Base-by-base conservation (phyloP, 1,140 invertebrate genomes). In the Contarinia nasturtii region DNA sequence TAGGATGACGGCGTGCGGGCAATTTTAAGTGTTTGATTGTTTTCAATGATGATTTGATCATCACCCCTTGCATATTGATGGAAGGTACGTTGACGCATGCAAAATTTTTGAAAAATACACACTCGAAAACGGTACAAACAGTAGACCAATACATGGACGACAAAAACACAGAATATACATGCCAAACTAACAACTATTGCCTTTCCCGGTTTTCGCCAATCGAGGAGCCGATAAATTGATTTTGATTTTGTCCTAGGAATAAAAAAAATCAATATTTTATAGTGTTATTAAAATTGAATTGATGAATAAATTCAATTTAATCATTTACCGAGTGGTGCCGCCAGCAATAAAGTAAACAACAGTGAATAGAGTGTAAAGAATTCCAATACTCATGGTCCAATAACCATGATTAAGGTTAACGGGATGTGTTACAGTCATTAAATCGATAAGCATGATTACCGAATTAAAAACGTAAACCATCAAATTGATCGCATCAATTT, bases 381-480 rank as follows among this genome's bases (percentile, higher is more conserved):
- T 40, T 14, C 69, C 69, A 50, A 77, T 66, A 5, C 68, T 51
- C 2, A 76, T 55, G 15, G 72, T 69, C 57, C 76, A 75, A 64
- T 77, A 76, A 56, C 74, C 73, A 56, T 79, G 73, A 15, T 68
- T 60, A 36, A 82, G 49, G 46, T 71, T 64, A 14, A 78, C 67
- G 2, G 80, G 79, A 53, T 80, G 67, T 2, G 67, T 69, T 4
- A 73, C 71, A 7, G 82, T 60, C 38, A 67, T 70, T 18, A 82
- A 53, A 57, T 85, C 80, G 12, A 74, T 52, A 0, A 82, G 51
- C 64, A 83, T 79, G 44, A 80, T 62, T 18, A 80, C 50, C 34
- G 72, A 72, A 57, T 82, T 82, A 44, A 71, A 62, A 11, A 72
- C 70, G 54, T 85, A 81, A 2, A 72, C 65, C 56, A 78, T 67